Base-by-base conservation (phyloP, 1,140 invertebrate species). In the Diorhabda sublineata region DNA sequence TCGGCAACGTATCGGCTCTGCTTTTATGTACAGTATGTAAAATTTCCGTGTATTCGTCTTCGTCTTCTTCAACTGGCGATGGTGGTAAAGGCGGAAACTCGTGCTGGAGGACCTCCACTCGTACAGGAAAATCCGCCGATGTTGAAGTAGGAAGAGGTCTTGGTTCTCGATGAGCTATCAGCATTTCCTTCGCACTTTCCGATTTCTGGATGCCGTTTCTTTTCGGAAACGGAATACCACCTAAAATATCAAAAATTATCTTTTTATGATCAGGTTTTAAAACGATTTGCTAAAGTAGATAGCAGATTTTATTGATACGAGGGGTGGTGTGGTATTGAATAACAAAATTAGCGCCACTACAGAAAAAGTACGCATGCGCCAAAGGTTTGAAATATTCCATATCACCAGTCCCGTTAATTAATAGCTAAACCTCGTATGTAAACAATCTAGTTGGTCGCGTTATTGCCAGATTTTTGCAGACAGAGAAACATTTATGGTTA, bases 41-140 rank as follows among this genome's bases (percentile, higher is more conserved):
- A 61, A 90, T 85, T 81, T 91, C 89, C 7, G 88, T 88, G 73
- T 89, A 90, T 70, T 91, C 89, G 72, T 91, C 89, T 73, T 89
- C 88, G 63, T 89, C 89, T 78, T 91, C 90, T 77, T 91, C 89
- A 0, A 92, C 89, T 2, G 90, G 90, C 0, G 90, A 91, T 2
- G 90, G 89, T 5, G 91, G 91, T 56, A 93, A 79, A 44, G 92
- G 91, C n/a, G 91, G 91, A 71, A 92, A 92, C 69, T 91, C 91
- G 52, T 82, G 81, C 43, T 82, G 80, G 9, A 86, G 70, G 42
- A 85, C 83, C 65, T 85, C 85, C 0, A 85, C 84, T 69, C 81
- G 83, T 3, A 85, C 83, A 77, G 88, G 83, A 3, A 83, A 86
- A 63, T 85, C 85, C 0, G 84, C 85, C 8, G 84, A 85, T 69